Conservation (phyloP, 2,888 invertebrate species). For the Alloplasta piceator region DNA sequence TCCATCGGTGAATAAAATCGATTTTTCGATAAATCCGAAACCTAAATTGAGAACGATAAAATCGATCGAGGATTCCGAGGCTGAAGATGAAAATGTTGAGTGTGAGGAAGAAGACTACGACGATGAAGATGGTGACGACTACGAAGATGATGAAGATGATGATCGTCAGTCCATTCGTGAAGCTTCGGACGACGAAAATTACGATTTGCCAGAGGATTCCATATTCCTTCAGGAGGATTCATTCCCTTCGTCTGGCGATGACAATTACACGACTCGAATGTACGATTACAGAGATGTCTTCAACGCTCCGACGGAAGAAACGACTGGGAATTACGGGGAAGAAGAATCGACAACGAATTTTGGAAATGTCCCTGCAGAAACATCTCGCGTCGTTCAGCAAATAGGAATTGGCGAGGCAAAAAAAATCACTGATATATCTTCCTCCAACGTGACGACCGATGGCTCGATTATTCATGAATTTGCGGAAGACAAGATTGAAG, state of each 20-base stretch:
- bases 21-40: conserved; percentile 29
- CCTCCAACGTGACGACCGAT: background rate
- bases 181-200: conserved; percentile 7
- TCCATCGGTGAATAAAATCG: too few relatives aligned
- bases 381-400: conserved; percentile 2
- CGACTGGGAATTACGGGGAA: background rate
- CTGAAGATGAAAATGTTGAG: conserved; percentile 16
- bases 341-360: background rate
- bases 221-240: too few relatives aligned
- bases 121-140: conserved; percentile 28
- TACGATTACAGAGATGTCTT: conserved; percentile 27
- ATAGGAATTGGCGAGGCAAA: conserved; percentile 11
- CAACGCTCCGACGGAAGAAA: conserved; percentile 42
- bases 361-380: background rate
- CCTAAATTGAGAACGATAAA: conserved; percentile 57
- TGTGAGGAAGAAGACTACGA: conserved; percentile 17
- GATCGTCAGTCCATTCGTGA: conserved; percentile 4
- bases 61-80: conserved; percentile 40
- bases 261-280: background rate
- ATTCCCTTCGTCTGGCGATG: conserved; percentile 9
- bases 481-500: background rate
- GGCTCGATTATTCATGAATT: background rate
- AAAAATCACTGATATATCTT: conserved; percentile 2
- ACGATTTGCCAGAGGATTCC: conserved; percentile 9
- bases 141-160: conserved; percentile 41